phyloP scores from a whole-genome alignment of 2,888 invertebrate species.

The Chironomus riparius region DNA sequence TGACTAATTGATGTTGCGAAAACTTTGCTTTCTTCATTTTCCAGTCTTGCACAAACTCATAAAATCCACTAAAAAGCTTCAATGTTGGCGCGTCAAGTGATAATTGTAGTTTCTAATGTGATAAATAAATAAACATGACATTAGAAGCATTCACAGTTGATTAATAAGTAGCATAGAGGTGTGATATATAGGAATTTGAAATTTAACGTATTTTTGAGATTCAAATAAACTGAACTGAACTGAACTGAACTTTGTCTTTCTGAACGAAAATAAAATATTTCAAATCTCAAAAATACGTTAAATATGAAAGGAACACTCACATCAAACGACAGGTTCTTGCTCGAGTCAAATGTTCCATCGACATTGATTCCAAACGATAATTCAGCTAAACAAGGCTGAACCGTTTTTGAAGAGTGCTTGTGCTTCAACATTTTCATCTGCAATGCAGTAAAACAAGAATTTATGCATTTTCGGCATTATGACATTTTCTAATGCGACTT shows the following conservation, averaged over 20 bases:
- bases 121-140: constrained; percentile 14
- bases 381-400: constrained; percentile 61
- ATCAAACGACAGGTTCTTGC: constrained; percentile 77
- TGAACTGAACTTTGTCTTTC: background rate
- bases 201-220: no score
- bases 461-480: background rate
- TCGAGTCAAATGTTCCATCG: constrained; percentile 69
- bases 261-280: background rate
- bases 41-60: constrained; percentile 42
- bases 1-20: constrained; percentile 6
- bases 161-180: background rate
- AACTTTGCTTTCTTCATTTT: constrained; percentile 28
- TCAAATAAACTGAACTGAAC: no score
- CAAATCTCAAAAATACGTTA: no score
- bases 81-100: constrained; percentile 44
- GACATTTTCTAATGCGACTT: background rate
- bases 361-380: constrained; percentile 62
- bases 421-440: constrained; percentile 22
- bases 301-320: constrained; percentile 40
- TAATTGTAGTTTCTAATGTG: constrained; percentile 39
- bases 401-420: constrained; percentile 36
- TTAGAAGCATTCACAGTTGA: background rate
- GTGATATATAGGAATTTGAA: background rate
- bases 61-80: constrained; percentile 45
- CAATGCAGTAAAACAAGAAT: background rate